phyloP scores from a whole-genome alignment of 2,888 invertebrate species.

The Apamea crenata region DNA sequence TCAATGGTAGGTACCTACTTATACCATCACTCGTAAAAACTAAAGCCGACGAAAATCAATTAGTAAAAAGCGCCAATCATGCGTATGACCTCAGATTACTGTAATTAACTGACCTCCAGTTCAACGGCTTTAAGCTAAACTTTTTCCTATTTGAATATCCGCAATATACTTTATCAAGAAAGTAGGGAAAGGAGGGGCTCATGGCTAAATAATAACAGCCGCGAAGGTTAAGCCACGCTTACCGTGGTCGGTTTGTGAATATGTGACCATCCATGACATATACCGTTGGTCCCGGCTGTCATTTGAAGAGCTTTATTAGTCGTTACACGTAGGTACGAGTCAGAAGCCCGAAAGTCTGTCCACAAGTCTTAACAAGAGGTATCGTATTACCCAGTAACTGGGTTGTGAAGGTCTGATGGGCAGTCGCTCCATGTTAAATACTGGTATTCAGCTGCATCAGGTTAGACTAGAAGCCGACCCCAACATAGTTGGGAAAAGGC shows the following conservation, averaged over 20 bases:
- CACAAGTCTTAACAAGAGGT: neutral
- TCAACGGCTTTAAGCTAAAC: slow-evolving; percentile 20
- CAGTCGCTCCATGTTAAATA: no score
- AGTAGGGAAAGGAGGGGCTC: neutral
- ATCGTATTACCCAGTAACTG: no score
- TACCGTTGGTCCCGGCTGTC: neutral
- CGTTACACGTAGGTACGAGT: neutral
- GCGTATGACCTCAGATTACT: slow-evolving; percentile 40
- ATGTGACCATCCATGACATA: neutral
- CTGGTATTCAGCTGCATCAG: neutral
- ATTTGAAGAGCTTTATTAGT: neutral
- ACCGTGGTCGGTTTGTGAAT: neutral
- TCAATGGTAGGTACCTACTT: neutral
- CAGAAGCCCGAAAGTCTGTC: neutral
- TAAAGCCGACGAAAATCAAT: slow-evolving; percentile 8
- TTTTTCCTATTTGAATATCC: slow-evolving; percentile 26
- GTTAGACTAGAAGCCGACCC: neutral
- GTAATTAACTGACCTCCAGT: slow-evolving; percentile 45
- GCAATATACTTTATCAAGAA: neutral
- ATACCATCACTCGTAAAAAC: slow-evolving; percentile 1
- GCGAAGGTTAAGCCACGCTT: no score
- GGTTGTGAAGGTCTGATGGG: no score
- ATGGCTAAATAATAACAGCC: neutral
- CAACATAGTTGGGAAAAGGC: neutral
- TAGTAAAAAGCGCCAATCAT: slow-evolving; percentile 27